Conservation (phyloP, 1,140 invertebrate genomes). For the Drosophila lacteicornis region DNA sequence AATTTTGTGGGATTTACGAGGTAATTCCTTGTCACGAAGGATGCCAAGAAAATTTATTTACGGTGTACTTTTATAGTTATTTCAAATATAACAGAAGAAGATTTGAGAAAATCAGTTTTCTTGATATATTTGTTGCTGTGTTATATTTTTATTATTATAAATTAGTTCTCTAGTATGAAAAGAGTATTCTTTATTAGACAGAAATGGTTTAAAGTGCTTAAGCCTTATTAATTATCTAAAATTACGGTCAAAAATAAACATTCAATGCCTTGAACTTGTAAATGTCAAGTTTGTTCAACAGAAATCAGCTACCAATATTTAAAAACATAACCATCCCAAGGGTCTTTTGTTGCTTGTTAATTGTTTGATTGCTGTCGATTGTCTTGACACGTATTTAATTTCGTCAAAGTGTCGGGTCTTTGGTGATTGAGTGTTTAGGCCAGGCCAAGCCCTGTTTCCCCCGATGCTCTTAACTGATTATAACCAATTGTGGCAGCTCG, state of each 20-base stretch:
- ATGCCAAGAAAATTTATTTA: background rate
- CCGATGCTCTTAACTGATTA: constrained; percentile 52
- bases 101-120: background rate
- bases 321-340: background rate
- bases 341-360: constrained; percentile 30
- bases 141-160: background rate
- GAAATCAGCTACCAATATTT: constrained; percentile 9
- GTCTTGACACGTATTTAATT: constrained; percentile 52
- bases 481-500: constrained; percentile 46
- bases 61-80: background rate
- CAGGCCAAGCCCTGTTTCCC: constrained; percentile 12
- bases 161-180: too few relatives aligned
- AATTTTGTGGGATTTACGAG: constrained; percentile 5
- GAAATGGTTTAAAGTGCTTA: background rate
- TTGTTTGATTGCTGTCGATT: constrained; percentile 42
- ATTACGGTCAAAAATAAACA: background rate
- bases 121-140: background rate
- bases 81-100: background rate
- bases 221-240: background rate
- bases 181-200: too few relatives aligned
- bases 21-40: background rate
- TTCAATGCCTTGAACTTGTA: background rate
- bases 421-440: constrained; percentile 28
- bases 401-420: constrained; percentile 21
- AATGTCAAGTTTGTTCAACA: background rate